phyloP scores from a whole-genome alignment of 1,140 invertebrate genomes.

The Macrobrachium rosenbergii region DNA sequence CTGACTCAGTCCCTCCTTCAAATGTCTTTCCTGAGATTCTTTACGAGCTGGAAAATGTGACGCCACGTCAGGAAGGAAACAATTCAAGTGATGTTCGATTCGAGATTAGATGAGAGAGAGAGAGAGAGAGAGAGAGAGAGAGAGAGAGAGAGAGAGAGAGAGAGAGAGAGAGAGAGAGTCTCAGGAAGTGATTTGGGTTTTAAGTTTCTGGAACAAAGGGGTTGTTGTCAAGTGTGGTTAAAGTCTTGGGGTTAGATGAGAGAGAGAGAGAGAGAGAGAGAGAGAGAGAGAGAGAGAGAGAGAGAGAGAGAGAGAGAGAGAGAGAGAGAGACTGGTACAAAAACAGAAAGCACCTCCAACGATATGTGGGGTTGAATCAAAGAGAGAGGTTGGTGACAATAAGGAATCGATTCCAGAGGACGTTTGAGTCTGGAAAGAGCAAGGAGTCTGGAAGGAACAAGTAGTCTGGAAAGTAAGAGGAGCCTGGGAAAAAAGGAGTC shows the following conservation, averaged over 20 bases:
- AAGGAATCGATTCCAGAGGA: background rate
- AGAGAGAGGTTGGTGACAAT: too few species aligned
- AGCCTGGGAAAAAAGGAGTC: background rate
- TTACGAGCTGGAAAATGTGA: too few species aligned
- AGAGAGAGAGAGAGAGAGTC: background rate
- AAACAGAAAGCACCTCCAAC: background rate
- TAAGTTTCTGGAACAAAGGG: background rate
- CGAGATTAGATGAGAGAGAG: background rate
- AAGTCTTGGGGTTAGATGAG: background rate
- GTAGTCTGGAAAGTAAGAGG: background rate
- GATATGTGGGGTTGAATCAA: background rate
- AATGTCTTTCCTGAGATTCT: too few species aligned
- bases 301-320: too few species aligned
- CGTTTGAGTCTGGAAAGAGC: background rate
- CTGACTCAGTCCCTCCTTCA: too few species aligned
- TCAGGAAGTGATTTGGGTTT: background rate
- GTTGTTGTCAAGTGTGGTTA: background rate
- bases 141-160: slow-evolving; percentile 12
- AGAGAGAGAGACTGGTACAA: background rate
- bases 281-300: slow-evolving; percentile 31
- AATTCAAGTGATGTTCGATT: too few species aligned
- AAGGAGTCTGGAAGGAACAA: background rate
- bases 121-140: slow-evolving; percentile 39
- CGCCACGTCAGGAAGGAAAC: too few species aligned
- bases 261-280: slow-evolving; percentile 20